Evolutionary conservation across 2,888 invertebrate species (phyloP).

Genomic region (Azorinus chamasolen): DNA sequence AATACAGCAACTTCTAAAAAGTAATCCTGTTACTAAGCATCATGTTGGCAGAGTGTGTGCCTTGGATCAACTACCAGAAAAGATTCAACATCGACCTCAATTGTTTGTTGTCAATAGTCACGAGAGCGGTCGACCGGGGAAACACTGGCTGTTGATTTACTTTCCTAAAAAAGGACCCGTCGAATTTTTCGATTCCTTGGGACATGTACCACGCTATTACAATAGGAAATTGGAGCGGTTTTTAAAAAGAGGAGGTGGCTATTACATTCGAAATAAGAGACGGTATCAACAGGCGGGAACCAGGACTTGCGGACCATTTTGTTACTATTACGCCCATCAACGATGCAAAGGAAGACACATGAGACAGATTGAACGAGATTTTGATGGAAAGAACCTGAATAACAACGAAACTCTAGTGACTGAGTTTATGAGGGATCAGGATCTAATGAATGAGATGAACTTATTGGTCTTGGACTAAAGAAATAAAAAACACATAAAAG

Average conservation of each 20-base stretch:
- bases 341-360: background rate
- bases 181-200: constrained; percentile 53
- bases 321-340: background rate
- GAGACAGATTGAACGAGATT: background rate
- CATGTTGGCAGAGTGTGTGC: too few species aligned
- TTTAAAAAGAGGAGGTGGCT: background rate
- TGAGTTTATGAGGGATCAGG: background rate
- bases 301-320: constrained; percentile 5
- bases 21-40: too few species aligned
- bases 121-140: constrained; percentile 8
- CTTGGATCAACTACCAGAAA: too few species aligned
- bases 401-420: background rate
- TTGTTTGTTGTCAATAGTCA: constrained; percentile 17
- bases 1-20: too few species aligned
- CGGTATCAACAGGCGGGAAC: background rate
- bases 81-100: too few species aligned
- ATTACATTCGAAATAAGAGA: constrained; percentile 4
- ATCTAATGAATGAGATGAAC: background rate
- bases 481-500: constrained; percentile 1
- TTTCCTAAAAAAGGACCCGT: constrained; percentile 26
- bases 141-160: constrained; percentile 28
- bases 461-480: background rate
- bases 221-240: too few species aligned
- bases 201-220: constrained; percentile 7
- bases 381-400: background rate